Base-by-base conservation (phyloP, 1,140 invertebrate species). In the Batillaria attramentaria region DNA sequence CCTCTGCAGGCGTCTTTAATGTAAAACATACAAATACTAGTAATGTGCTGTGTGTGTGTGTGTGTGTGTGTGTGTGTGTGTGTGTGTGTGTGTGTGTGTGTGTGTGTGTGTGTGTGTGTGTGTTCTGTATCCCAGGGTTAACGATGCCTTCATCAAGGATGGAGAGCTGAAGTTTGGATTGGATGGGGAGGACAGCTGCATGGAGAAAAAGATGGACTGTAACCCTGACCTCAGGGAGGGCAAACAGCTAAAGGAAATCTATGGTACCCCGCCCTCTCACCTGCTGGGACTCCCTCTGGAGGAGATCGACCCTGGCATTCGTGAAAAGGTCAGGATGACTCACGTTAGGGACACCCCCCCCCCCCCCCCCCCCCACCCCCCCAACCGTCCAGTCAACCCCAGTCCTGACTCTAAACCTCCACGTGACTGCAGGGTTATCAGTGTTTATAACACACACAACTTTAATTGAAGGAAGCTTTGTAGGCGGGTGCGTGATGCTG, bases 151-250 rank as follows among this genome's bases (percentile, higher is more conserved):
- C 41, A 35, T 75, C 24, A 75, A n/a, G n/a, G n/a, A n/a, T n/a
- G n/a, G n/a, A n/a, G n/a, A n/a, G n/a, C n/a, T n/a, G n/a, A 62
- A 13, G 57, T 62, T 75, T 31, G 54, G 37, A 13, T n/a, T 20
- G 35, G 73, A 41, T 42, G 54, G 57, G 31, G 50, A 68, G 4
- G 68, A 62, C 0, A 10, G 10, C 24, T 50, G 46, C 10, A 2
- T 28, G 28, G 73, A 75, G 1, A 60, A 42, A 35, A n/a, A 16
- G 33, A 50, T 31, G 28, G 35, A 57, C 10, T 2, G 54, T 42
- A 75, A 75, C 57, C 73, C 73, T 37, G 73, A 75, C 28, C 37
- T 65, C 10, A 37, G 28, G 54, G 54, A 75, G 31, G 39, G 57
- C 54, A n/a, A 10, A 18, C 33, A 18, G 6, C 37, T 75, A 16